Conservation (phyloP, 2,113 vertebrate genomes). For the Pangasianodon hypophthalmus region DNA sequence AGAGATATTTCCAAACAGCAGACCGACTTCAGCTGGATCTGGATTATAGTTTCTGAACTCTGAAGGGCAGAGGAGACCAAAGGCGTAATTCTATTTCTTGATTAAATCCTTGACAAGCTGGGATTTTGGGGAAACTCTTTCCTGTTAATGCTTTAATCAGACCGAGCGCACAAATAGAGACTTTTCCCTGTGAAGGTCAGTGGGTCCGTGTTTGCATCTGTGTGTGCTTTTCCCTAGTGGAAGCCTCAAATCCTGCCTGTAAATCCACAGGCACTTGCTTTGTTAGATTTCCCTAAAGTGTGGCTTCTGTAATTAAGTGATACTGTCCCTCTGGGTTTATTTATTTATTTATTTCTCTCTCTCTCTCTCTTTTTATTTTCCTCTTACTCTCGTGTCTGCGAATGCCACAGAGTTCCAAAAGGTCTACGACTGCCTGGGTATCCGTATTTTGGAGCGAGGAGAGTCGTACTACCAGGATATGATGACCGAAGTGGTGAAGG, state of each 20-base stretch:
- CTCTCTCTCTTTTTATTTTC: background rate
- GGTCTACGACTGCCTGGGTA: slow-evolving; percentile 87
- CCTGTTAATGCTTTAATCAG: slow-evolving; percentile 14
- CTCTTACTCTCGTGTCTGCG: slow-evolving; percentile 10
- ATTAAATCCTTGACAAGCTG: background rate
- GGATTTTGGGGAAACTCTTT: background rate
- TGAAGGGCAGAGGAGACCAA: slow-evolving; percentile 30
- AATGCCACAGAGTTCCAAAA: slow-evolving; percentile 86
- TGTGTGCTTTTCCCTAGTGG: slow-evolving; percentile 12
- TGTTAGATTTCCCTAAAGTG: slow-evolving; percentile 47
- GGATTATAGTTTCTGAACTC: slow-evolving; percentile 26
- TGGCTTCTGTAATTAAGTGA: slow-evolving; percentile 37
- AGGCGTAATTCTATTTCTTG: background rate
- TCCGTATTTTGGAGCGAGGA: slow-evolving; percentile 84
- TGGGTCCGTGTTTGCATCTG: background rate
- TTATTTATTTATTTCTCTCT: background rate
- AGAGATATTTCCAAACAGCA: slow-evolving; percentile 1
- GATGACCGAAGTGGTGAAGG: slow-evolving; percentile 86
- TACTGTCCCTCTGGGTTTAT: background rate
- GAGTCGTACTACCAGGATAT: slow-evolving; percentile 91
- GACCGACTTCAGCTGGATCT: background rate
- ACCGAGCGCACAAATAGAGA: background rate
- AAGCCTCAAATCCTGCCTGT: background rate
- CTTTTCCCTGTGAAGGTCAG: background rate
- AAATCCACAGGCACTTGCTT: background rate